Percentiles rank a stretch among this genome's conserved stretches.
These are phyloP conservation scores for Scarus forsteni DNA, from an alignment of 2,797 vertebrate species.

Conservation along the genomic window DNA sequence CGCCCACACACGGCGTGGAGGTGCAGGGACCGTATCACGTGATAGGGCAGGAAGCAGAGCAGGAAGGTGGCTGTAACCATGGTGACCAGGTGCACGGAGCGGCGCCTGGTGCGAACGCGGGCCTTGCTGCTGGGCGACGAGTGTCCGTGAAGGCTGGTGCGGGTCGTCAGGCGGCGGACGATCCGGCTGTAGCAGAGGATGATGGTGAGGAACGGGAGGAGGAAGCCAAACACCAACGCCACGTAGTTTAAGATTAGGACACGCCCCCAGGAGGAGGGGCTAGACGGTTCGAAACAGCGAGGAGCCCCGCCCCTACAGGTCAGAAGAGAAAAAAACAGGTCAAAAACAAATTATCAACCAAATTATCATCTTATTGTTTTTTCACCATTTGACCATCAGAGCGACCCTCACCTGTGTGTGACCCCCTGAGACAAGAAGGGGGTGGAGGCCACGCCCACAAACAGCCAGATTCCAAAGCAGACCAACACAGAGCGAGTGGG, in stretches of 20 bases:
- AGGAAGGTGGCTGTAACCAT: conserved; percentile 77
- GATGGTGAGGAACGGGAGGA: conserved; percentile 79
- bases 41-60: conserved; percentile 83
- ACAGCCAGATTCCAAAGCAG: conserved; percentile 73
- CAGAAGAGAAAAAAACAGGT: too few species aligned
- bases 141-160: rapidly evolving
- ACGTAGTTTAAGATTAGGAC: conserved; percentile 79
- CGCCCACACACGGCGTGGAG: conserved; percentile 53
- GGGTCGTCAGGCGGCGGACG: conserved; percentile 2
- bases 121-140: rapidly evolving
- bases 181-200: conserved; percentile 73
- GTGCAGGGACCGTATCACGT: conserved; percentile 72
- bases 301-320: conserved; percentile 4
- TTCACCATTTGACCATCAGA: too few species aligned
- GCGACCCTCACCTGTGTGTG: conserved; percentile 13
- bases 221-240: conserved; percentile 71
- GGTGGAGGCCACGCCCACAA: conserved; percentile 63
- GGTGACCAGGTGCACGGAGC: conserved; percentile 62
- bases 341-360: too few species aligned
- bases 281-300: conserved; percentile 76
- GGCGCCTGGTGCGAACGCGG: not conserved
- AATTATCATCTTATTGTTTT: too few species aligned
- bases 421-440: conserved; percentile 72
- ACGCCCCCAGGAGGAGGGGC: conserved; percentile 48
- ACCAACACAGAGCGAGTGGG: conserved; percentile 32